Evolutionary conservation across 2,888 invertebrate genomes (phyloP).

Genomic region (Orthonevra nobilis): DNA sequence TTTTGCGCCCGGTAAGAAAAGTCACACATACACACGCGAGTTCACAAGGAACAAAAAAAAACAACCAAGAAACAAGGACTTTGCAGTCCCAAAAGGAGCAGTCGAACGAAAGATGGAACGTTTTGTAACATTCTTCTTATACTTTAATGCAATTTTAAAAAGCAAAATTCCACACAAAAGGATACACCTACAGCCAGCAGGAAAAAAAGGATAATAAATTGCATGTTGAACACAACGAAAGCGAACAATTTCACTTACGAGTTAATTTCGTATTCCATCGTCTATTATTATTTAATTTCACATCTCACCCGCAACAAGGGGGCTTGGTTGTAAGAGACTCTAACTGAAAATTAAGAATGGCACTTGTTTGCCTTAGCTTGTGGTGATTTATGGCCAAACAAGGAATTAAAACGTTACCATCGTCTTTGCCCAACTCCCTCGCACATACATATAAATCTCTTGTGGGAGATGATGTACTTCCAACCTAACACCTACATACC

Average conservation of each 20-base stretch:
- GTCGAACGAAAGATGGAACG: constrained; percentile 9
- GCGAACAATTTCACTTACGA: constrained; percentile 66
- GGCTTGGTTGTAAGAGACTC: constrained; percentile 1
- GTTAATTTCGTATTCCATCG: constrained; percentile 66
- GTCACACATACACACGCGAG: constrained; percentile 17
- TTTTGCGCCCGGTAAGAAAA: constrained; percentile 30
- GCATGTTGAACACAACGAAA: constrained; percentile 61
- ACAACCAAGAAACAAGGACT: background rate
- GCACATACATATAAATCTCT: constrained; percentile 39
- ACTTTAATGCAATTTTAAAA: constrained; percentile 64
- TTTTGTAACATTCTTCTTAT: constrained; percentile 47
- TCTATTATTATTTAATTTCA: constrained; percentile 66
- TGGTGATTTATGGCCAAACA: constrained; percentile 61
- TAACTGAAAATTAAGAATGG: constrained; percentile 67
- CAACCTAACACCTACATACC: too few species aligned
- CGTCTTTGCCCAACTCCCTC: constrained; percentile 23
- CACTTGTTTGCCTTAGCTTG: constrained; percentile 60
- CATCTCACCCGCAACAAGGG: background rate
- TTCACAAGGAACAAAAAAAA: background rate
- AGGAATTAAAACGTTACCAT: constrained; percentile 58
- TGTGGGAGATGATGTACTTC: constrained; percentile 30
- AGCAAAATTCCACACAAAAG: constrained; percentile 53
- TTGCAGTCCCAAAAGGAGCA: constrained; percentile 7
- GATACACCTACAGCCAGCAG: constrained; percentile 17
- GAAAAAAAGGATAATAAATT: constrained; percentile 61